Base-by-base conservation (phyloP, 2,888 invertebrate species). In the Mamestra brassicae region DNA sequence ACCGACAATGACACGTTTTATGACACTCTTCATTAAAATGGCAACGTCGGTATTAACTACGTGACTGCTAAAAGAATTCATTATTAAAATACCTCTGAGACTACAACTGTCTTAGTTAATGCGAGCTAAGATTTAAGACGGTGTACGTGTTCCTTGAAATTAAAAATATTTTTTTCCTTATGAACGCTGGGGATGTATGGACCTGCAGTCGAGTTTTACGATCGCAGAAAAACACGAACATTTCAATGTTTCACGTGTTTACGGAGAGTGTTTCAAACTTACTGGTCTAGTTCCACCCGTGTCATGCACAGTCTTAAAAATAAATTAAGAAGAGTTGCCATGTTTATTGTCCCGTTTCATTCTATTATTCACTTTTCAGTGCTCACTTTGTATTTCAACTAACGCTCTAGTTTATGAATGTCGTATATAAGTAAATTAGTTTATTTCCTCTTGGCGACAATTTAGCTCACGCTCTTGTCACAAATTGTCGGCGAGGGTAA, bases 401-500 rank as follows among this genome's bases (percentile, higher is more conserved):
- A 92, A 91, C 90, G 91, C 89, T 89, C 89, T 90, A 90, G 90
- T 90, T 92, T 92, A 93, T 93, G 91, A 94, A 94, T 92, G 91
- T 90, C 92, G 93, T 94, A 93, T 91, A 93, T 93, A 95, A 94
- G 94, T 93, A 96, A 96, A 96, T 96, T 96, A 96, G 96, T 96
- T 96, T 95, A 96, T 96, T 96, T 96, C 96, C 96, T 96, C 92
- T 90, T 87, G 93, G 92, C 96, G 94, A 95, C 95, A 95, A 96
- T 96, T 96, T 96, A 93, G 92, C 95, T 94, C 94, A 94, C 96
- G 95, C 93, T 94, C 95, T 94, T 94, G 94, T 96, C 96, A 94
- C 96, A 95, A 96, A 96, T 96, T 95, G 96, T 96, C 93, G 95
- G 92, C 95, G 93, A 90, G 94, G 96, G 95, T 96, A 96, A 96